A percentile compares a stretch with the other conserved stretches of the same genome.
phyloP scores from a whole-genome alignment of 2,113 vertebrate genomes.

The Ictalurus furcatus region DNA sequence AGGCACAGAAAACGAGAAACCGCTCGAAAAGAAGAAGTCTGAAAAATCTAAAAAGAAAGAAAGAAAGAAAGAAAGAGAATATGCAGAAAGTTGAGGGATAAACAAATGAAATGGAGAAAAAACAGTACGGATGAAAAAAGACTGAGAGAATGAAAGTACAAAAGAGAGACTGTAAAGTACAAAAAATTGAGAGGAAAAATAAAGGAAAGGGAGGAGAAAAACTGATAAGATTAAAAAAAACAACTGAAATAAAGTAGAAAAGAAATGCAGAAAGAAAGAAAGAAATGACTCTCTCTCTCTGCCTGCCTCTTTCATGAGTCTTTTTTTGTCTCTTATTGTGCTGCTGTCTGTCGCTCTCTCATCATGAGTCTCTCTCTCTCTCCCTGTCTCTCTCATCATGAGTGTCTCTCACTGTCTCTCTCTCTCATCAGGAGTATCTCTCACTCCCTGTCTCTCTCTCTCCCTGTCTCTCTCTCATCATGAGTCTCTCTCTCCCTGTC shows the following conservation, averaged over 20 bases:
- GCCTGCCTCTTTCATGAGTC: too few species aligned
- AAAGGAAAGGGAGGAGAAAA: background rate
- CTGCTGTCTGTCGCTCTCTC: background rate
- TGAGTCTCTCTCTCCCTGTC: too few species aligned
- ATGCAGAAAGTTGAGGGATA: background rate
- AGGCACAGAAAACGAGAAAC: background rate
- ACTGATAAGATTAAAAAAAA: background rate
- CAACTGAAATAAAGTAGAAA: background rate
- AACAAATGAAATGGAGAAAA: background rate
- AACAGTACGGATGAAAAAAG: background rate
- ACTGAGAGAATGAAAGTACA: background rate
- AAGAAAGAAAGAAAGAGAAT: background rate
- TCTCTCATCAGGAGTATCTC: background rate
- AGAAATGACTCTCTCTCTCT: background rate
- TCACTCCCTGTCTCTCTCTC: too few species aligned
- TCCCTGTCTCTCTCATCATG: background rate
- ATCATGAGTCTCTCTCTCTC: background rate
- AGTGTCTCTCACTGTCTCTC: background rate
- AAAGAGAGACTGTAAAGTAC: background rate
- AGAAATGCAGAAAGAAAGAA: background rate
- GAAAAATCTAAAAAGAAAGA: background rate
- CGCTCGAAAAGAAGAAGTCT: background rate
- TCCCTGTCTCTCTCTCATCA: too few species aligned
- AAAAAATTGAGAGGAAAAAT: background rate
- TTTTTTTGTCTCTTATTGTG: too few species aligned